Evolutionary conservation across 2,113 vertebrate species (phyloP).

Genomic region (Poecilia latipinna): DNA sequence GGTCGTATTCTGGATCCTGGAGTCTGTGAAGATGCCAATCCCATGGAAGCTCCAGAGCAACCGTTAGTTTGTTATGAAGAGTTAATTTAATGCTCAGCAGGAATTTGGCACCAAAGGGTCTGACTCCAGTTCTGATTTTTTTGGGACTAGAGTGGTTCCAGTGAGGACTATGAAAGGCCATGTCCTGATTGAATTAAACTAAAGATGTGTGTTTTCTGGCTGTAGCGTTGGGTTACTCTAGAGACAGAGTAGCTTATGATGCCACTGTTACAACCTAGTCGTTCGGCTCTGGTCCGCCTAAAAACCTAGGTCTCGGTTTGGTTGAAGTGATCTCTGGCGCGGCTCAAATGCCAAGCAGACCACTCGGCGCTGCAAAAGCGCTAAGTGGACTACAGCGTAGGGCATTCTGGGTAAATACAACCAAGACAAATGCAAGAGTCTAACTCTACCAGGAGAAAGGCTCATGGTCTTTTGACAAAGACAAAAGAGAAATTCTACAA

Average conservation of each 20-base stretch:
- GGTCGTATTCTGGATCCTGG: background rate
- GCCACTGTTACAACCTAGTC: conserved; percentile 30
- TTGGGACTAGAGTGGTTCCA: background rate
- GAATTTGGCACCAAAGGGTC: conserved; percentile 40
- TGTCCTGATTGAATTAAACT: background rate
- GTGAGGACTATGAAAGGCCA: background rate
- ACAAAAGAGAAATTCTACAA: too few relatives aligned
- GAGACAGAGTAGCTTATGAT: conserved; percentile 5
- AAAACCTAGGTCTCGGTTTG: too few relatives aligned
- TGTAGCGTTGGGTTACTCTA: background rate
- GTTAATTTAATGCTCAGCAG: conserved; percentile 58
- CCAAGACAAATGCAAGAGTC: too few relatives aligned
- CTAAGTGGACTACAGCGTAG: too few relatives aligned
- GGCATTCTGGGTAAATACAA: too few relatives aligned
- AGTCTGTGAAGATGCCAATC: conserved; percentile 14
- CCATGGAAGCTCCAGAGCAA: conserved; percentile 27
- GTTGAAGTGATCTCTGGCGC: too few relatives aligned
- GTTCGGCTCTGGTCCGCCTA: conserved; percentile 30
- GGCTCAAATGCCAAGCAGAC: too few relatives aligned
- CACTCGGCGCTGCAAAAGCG: too few relatives aligned
- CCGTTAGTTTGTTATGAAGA: conserved; percentile 51
- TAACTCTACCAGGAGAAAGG: too few relatives aligned
- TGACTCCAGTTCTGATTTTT: conserved; percentile 21
- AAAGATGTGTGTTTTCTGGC: conserved; percentile 9
- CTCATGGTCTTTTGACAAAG: too few relatives aligned